Evolutionary conservation across 2,888 invertebrate genomes (phyloP).

Genomic region (Chymomyza fuscimana): DNA sequence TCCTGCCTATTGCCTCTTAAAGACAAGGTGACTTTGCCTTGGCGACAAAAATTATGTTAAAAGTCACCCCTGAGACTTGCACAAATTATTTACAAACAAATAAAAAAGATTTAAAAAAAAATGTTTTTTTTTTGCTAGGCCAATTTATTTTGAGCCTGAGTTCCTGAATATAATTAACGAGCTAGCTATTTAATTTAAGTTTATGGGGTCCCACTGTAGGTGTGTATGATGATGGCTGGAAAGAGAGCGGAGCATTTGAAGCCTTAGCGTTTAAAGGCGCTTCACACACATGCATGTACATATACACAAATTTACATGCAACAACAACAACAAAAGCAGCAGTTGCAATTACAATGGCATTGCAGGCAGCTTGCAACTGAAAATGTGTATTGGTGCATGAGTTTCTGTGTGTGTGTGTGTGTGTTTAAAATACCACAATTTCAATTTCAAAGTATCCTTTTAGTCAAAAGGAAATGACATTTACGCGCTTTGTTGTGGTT

Average conservation of each 20-base stretch:
- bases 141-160: neutral
- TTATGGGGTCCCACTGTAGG: neutral
- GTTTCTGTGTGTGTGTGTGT: slow-evolving; percentile 25
- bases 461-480: slow-evolving; percentile 73
- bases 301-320: slow-evolving; percentile 1
- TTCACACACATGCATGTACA: neutral
- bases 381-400: neutral
- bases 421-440: slow-evolving; percentile 63
- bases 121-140: neutral
- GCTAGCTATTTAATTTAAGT: neutral
- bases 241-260: slow-evolving; percentile 11
- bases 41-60: no score
- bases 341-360: slow-evolving; percentile 27
- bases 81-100: no score
- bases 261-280: slow-evolving; percentile 28
- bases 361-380: slow-evolving; percentile 22
- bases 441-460: slow-evolving; percentile 74
- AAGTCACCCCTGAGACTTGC: no score
- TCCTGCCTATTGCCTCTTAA: no score
- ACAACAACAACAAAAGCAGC: slow-evolving; percentile 9
- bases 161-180: no score
- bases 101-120: no score
- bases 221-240: neutral
- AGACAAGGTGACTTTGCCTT: no score
- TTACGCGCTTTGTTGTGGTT: slow-evolving; percentile 73